These are phyloP conservation scores for Tachycineta bicolor DNA, from an alignment of 2,113 vertebrate genomes.

Conservation along the genomic window DNA sequence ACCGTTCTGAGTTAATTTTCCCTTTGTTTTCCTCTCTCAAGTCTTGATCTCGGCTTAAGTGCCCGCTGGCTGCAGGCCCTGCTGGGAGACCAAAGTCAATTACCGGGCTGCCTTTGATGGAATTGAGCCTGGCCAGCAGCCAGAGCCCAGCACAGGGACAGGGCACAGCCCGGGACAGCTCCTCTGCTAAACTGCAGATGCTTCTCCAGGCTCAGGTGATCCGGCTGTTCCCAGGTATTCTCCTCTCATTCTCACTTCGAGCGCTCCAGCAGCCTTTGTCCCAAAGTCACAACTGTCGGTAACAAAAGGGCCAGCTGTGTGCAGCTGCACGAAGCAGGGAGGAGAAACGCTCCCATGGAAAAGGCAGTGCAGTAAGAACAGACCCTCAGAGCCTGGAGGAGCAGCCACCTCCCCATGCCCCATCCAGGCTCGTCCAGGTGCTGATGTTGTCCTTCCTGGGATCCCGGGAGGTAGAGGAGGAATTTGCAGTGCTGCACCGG, in stretches of 20 bases:
- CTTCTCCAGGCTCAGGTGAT: neutral
- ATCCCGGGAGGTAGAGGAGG: neutral
- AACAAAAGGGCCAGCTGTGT: neutral
- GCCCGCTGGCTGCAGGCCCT: neutral
- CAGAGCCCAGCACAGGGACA: neutral
- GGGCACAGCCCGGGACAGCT: neutral
- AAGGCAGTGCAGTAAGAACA: neutral
- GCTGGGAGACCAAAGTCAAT: conserved; percentile 19
- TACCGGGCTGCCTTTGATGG: neutral
- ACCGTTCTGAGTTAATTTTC: conserved; percentile 5
- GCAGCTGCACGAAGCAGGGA: neutral
- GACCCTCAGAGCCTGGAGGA: neutral
- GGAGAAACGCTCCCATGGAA: neutral
- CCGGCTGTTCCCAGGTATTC: neutral
- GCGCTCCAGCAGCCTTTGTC: neutral
- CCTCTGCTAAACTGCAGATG: fast-evolving
- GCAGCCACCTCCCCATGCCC: neutral
- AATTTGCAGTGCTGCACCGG: neutral
- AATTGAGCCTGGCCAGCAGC: neutral
- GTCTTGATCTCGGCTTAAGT: neutral
- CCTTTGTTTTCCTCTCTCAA: conserved; percentile 4
- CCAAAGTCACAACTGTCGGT: neutral
- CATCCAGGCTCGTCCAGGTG: neutral
- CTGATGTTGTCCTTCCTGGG: neutral
- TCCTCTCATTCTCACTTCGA: neutral